Percentiles rank a stretch among this genome's conserved stretches.
Evolutionary conservation across 2,113 vertebrate species (phyloP).

Genomic region (Scolopax mira): DNA sequence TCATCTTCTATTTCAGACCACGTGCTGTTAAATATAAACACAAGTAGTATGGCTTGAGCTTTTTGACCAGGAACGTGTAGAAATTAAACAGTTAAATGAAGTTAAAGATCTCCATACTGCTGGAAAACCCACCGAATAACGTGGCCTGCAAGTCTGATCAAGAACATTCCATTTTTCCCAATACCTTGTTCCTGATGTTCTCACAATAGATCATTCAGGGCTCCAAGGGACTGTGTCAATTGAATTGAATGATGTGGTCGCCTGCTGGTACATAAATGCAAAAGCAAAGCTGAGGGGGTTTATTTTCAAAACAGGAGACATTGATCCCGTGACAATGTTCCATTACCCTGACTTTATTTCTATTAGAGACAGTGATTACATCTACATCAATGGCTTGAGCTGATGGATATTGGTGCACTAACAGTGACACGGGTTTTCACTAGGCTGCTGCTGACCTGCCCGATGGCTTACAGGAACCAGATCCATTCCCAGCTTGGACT

Average conservation of each 20-base stretch:
- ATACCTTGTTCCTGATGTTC: constrained; percentile 24
- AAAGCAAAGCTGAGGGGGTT: constrained; percentile 61
- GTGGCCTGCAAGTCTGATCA: background rate
- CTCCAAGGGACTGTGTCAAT: constrained; percentile 50
- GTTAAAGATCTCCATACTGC: background rate
- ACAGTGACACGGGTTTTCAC: constrained; percentile 33
- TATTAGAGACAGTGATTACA: constrained; percentile 62
- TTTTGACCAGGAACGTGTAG: background rate
- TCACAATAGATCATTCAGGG: constrained; percentile 57
- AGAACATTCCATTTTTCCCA: constrained; percentile 44
- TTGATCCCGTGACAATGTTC: constrained; percentile 59
- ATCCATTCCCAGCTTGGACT: background rate
- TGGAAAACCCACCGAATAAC: background rate
- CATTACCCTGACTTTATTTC: constrained; percentile 61
- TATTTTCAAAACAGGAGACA: constrained; percentile 65
- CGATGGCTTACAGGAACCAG: background rate
- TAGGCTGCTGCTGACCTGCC: background rate
- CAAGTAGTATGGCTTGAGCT: background rate
- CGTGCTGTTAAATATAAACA: background rate
- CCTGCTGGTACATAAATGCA: constrained; percentile 60
- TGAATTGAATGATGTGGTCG: constrained; percentile 48
- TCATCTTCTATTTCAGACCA: background rate
- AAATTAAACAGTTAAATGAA: background rate
- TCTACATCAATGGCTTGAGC: constrained; percentile 45
- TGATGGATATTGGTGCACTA: constrained; percentile 44